Conservation (phyloP, 2,888 invertebrate species). For the Drosophila antonietae region DNA sequence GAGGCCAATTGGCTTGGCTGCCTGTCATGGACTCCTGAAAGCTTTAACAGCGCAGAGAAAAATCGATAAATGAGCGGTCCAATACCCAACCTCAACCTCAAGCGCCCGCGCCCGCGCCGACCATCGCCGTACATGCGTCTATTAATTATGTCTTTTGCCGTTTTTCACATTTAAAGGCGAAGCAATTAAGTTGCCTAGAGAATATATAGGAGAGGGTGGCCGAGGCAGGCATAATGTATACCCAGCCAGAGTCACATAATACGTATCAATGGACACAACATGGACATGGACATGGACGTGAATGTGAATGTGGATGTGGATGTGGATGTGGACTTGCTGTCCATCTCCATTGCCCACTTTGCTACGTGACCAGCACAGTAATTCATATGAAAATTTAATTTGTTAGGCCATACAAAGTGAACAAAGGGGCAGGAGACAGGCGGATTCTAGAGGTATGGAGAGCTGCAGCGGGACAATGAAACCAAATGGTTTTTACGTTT, state of each 20-base stretch:
- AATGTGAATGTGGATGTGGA: conserved; percentile 13
- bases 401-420: conserved; percentile 54
- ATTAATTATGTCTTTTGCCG: conserved; percentile 80
- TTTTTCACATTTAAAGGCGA: conserved; percentile 76
- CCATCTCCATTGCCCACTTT: conserved; percentile 35
- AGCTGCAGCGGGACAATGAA: conserved; percentile 42
- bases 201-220: neutral
- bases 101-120: neutral
- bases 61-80: conserved; percentile 61
- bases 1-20: conserved; percentile 64
- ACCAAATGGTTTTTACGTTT: conserved; percentile 66
- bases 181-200: conserved; percentile 66
- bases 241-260: conserved; percentile 70
- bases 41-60: conserved; percentile 45
- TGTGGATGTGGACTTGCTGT: conserved; percentile 13
- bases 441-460: neutral
- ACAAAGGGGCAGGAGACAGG: neutral
- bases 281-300: conserved; percentile 41
- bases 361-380: conserved; percentile 76
- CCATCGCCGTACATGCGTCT: conserved; percentile 38
- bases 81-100: neutral
- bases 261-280: conserved; percentile 74
- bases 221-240: conserved; percentile 49
- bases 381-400: conserved; percentile 79
- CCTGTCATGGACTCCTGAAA: conserved; percentile 23